phyloP scores from a whole-genome alignment of 53 echinoderm and acorn worm genomes.

The Paracentrotus lividus region DNA sequence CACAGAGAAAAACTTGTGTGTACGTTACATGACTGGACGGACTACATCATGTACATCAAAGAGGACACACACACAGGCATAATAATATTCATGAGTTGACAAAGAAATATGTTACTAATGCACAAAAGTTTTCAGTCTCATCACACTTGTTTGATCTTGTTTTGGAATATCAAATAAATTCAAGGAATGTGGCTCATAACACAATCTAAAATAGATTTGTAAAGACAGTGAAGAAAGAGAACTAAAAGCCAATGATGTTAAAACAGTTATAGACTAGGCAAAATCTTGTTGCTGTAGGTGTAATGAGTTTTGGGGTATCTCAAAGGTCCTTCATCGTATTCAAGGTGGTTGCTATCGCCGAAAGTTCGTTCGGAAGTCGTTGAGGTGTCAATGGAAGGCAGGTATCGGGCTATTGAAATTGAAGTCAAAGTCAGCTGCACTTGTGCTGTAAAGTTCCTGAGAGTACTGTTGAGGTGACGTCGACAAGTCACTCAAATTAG shows the following conservation, averaged over 20 bases:
- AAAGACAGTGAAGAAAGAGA: constrained; percentile 27
- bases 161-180: constrained; percentile 46
- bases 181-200: constrained; percentile 54
- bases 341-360: constrained; percentile 71
- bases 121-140: not conserved
- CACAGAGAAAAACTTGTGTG: constrained; percentile 30
- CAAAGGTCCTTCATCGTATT: constrained; percentile 57
- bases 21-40: constrained; percentile 37
- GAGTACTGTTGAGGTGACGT: constrained; percentile 60
- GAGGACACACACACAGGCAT: constrained; percentile 29
- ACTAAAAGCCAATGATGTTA: constrained; percentile 8
- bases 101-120: constrained; percentile 50
- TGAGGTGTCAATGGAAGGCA: constrained; percentile 65
- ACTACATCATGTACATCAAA: constrained; percentile 28
- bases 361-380: constrained; percentile 53
- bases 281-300: constrained; percentile 36
- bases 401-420: constrained; percentile 68
- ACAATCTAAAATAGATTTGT: not conserved
- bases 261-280: not conserved
- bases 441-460: constrained; percentile 47
- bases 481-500: constrained; percentile 34
- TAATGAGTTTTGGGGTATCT: constrained; percentile 36
- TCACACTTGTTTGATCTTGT: constrained; percentile 35
- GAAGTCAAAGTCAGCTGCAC: constrained; percentile 66
- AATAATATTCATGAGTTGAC: constrained; percentile 29